phyloP scores from a whole-genome alignment of 2,113 vertebrate genomes.

The Poeciliopsis prolifica region DNA sequence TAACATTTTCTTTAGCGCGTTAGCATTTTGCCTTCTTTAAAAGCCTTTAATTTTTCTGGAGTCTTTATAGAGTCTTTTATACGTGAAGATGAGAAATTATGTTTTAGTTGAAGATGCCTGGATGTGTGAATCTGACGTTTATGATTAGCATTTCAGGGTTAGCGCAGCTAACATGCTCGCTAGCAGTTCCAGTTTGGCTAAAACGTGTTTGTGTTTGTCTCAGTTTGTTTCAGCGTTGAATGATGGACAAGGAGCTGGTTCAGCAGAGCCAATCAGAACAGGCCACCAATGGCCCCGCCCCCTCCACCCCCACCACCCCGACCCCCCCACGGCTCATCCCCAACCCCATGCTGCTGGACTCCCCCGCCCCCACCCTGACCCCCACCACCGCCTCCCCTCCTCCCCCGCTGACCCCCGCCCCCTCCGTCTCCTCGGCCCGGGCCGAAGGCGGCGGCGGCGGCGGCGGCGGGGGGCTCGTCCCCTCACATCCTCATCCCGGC shows the following conservation, averaged over 20 bases:
- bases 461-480: not conserved
- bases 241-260: constrained; percentile 66
- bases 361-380: constrained; percentile 21
- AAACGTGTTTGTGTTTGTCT: not conserved
- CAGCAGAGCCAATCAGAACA: constrained; percentile 50
- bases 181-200: not conserved
- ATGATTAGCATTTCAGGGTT: too few relatives aligned
- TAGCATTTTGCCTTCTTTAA: too few relatives aligned
- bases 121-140: too few relatives aligned
- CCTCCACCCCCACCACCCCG: constrained; percentile 20
- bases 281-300: constrained; percentile 34
- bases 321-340: constrained; percentile 68
- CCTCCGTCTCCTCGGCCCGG: constrained; percentile 37
- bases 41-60: too few relatives aligned
- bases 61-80: too few relatives aligned
- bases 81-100: too few relatives aligned
- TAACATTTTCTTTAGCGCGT: too few relatives aligned
- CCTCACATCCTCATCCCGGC: constrained; percentile 58
- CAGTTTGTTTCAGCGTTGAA: constrained; percentile 42
- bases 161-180: too few relatives aligned
- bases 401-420: constrained; percentile 70
- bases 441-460: constrained; percentile 28
- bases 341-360: constrained; percentile 70
- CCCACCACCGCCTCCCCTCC: constrained; percentile 69
- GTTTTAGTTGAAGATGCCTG: too few relatives aligned